Conservation (phyloP, 2,797 vertebrate species). For the Arctocebus calabarensis region DNA sequence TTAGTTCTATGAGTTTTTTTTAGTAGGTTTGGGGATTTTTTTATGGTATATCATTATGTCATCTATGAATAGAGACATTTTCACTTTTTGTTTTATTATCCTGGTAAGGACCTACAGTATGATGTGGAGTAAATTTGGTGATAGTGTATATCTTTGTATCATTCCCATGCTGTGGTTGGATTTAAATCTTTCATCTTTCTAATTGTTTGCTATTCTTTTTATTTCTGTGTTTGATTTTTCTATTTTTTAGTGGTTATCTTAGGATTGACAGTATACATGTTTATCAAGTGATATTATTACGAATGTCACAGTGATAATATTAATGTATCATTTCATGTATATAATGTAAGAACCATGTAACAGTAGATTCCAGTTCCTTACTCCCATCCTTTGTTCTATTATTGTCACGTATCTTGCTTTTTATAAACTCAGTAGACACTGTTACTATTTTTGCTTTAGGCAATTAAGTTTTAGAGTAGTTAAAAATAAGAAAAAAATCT, state of each 20-base stretch:
- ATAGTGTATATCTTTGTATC: neutral
- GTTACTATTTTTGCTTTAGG: neutral
- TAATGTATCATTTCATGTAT: neutral
- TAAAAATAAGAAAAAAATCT: neutral
- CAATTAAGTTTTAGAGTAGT: neutral
- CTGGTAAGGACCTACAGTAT: neutral
- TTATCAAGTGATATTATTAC: neutral
- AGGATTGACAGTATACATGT: neutral
- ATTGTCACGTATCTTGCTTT: neutral
- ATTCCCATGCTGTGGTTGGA: neutral
- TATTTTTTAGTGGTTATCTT: neutral
- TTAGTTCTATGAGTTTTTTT: neutral
- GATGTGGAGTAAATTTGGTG: neutral
- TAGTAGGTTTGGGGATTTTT: neutral
- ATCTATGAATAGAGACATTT: neutral
- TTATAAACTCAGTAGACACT: neutral
- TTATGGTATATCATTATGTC: neutral
- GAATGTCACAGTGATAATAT: neutral
- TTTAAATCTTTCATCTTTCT: neutral
- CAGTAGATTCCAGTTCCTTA: neutral
- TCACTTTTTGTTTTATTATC: neutral
- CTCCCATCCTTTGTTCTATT: neutral
- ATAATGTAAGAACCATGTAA: neutral
- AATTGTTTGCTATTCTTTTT: neutral
- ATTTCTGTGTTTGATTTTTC: neutral